These are phyloP conservation scores for Apodemus agrarius DNA, from an alignment of 2,797 vertebrate genomes.

Conservation along the genomic window DNA sequence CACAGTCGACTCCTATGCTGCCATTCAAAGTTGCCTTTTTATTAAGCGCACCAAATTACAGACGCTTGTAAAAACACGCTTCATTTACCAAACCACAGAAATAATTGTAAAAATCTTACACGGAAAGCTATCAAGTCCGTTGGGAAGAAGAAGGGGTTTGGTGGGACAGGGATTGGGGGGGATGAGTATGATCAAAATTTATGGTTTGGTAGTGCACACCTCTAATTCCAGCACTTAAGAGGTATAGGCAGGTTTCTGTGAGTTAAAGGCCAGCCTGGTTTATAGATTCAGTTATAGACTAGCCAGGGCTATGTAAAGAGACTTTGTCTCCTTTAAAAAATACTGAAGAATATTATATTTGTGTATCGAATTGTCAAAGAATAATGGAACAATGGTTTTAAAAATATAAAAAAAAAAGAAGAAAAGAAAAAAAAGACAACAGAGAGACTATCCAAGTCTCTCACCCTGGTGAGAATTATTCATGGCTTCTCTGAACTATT, in stretches of 20 bases:
- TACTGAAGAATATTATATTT: not conserved
- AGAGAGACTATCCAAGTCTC: not conserved
- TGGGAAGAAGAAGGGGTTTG: not conserved
- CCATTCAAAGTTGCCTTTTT: conserved; percentile 35
- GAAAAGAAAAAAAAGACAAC: not conserved
- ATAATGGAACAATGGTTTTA: not conserved
- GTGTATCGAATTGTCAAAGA: not conserved
- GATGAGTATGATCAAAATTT: not conserved
- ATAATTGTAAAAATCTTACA: conserved; percentile 37
- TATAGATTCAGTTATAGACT: not conserved
- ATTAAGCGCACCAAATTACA: conserved; percentile 54
- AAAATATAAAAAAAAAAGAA: not conserved
- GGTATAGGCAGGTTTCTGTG: not conserved
- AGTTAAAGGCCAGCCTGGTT: not conserved
- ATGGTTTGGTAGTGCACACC: not conserved
- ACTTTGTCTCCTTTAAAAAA: not conserved
- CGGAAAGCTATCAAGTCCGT: not conserved
- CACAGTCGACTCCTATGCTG: not conserved
- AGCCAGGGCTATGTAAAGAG: not conserved
- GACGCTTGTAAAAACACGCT: conserved; percentile 38
- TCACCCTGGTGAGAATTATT: not conserved
- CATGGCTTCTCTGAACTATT: not conserved
- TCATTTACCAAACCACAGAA: conserved; percentile 36
- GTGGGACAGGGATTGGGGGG: no score
- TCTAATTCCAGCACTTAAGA: not conserved